A percentile compares a stretch with the other conserved stretches of the same genome.
These are phyloP conservation scores for Agriopis leucophaearia DNA, from an alignment of 2,888 invertebrate species.

Conservation along the genomic window DNA sequence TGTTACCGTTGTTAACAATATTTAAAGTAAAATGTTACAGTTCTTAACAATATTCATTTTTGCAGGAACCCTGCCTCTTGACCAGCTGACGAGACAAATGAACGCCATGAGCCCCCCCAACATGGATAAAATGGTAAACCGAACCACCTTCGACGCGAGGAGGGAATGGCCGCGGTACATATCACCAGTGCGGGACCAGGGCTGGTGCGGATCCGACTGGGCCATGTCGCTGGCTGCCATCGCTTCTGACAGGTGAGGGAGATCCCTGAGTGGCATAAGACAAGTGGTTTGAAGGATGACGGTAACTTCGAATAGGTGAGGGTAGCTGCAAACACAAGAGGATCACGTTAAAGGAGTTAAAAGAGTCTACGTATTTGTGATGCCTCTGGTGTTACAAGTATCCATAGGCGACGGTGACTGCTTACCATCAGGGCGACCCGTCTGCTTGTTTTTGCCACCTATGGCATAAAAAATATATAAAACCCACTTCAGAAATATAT, in stretches of 20 bases:
- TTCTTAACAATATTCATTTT: background rate
- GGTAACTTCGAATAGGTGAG: too few species aligned
- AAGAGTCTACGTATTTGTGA: too few species aligned
- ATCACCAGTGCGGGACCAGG: conserved; percentile 90
- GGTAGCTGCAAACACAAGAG: too few species aligned
- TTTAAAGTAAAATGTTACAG: background rate
- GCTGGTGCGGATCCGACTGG: conserved; percentile 97
- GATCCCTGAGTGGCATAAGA: too few species aligned
- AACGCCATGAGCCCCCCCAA: conserved; percentile 85
- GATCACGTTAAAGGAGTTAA: too few species aligned
- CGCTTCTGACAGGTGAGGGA: conserved; percentile 89
- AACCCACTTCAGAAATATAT: too few species aligned
- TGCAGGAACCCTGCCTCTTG: conserved; percentile 84
- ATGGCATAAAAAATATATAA: too few species aligned
- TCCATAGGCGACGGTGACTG: too few species aligned
- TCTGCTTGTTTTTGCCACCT: too few species aligned
- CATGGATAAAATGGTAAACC: conserved; percentile 86
- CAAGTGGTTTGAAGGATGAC: too few species aligned
- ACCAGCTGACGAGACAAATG: conserved; percentile 83
- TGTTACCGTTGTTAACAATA: background rate
- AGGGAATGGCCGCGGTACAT: conserved; percentile 91
- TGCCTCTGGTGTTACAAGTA: too few species aligned
- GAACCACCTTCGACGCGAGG: conserved; percentile 91
- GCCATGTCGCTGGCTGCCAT: conserved; percentile 94
- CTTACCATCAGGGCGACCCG: too few species aligned